phyloP scores from a whole-genome alignment of 2,113 vertebrate genomes.

The Condylura cristata region DNA sequence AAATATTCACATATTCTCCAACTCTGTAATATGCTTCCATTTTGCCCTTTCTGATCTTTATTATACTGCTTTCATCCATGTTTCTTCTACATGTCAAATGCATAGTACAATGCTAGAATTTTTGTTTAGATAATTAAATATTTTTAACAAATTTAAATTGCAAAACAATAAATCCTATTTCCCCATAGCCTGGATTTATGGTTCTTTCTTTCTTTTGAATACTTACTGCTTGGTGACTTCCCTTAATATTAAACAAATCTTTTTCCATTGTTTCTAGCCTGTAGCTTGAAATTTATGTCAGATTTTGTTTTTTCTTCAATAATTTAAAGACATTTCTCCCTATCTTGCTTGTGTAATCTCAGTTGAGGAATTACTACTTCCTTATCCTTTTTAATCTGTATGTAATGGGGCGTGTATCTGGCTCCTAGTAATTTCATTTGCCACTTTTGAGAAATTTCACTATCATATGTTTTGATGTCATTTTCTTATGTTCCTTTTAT shows the following conservation, averaged over 20 bases:
- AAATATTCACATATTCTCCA: background rate
- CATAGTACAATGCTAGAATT: background rate
- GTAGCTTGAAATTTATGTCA: background rate
- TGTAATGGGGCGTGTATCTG: no score
- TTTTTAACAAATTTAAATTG: background rate
- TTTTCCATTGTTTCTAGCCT: background rate
- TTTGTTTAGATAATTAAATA: slow-evolving; percentile 18
- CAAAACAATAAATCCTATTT: background rate
- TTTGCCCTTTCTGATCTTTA: background rate
- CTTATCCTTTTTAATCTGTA: no score
- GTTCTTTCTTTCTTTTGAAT: background rate
- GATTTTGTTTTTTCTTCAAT: background rate
- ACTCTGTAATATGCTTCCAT: background rate
- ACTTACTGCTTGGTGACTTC: background rate
- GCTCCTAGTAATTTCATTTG: no score
- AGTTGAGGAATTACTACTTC: background rate
- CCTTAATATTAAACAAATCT: background rate
- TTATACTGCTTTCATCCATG: slow-evolving; percentile 12
- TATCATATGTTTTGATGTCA: background rate
- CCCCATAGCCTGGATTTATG: background rate
- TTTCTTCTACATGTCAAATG: background rate
- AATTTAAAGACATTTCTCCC: background rate
- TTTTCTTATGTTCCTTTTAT: slow-evolving; percentile 12
- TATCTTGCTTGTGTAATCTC: background rate
- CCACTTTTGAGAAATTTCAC: slow-evolving; percentile 12